These are phyloP conservation scores for Alsophila aescularia DNA, from an alignment of 2,888 invertebrate species.

Conservation along the genomic window DNA sequence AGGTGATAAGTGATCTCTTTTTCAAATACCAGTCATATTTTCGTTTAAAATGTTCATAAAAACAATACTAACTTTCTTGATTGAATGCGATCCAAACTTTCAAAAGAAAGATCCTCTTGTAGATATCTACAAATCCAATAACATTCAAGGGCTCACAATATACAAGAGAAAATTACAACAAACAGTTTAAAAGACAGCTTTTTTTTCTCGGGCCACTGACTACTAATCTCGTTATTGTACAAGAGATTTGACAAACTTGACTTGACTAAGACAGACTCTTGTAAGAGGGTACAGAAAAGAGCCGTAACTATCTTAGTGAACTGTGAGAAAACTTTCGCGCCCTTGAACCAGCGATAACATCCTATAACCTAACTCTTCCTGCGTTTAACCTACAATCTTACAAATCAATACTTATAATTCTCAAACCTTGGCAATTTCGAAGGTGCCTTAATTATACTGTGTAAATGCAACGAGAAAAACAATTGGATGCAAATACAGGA, in stretches of 20 bases:
- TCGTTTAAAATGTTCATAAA: not conserved
- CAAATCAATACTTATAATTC: constrained; percentile 26
- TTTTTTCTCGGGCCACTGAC: not conserved
- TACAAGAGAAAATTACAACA: not conserved
- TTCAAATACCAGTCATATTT: not conserved
- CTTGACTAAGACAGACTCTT: too few species aligned
- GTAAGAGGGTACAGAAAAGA: too few species aligned
- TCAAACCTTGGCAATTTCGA: constrained; percentile 27
- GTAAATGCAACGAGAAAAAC: constrained; percentile 30
- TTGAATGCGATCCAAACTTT: constrained; percentile 13
- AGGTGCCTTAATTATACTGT: constrained; percentile 15
- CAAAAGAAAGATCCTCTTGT: constrained; percentile 1
- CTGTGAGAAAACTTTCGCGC: not conserved
- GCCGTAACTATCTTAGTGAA: too few species aligned
- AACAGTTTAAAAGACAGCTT: not conserved
- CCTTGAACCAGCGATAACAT: constrained; percentile 15
- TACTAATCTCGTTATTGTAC: too few species aligned
- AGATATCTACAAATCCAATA: not conserved
- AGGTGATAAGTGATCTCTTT: not conserved
- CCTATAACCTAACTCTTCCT: constrained; percentile 9
- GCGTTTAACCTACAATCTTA: constrained; percentile 22
- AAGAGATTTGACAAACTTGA: too few species aligned
- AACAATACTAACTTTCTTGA: not conserved
- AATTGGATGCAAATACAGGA: constrained; percentile 24
- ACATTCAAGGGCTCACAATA: constrained; percentile 1